phyloP scores from a whole-genome alignment of 2,888 invertebrate genomes.

The Acanthopleura granulata region DNA sequence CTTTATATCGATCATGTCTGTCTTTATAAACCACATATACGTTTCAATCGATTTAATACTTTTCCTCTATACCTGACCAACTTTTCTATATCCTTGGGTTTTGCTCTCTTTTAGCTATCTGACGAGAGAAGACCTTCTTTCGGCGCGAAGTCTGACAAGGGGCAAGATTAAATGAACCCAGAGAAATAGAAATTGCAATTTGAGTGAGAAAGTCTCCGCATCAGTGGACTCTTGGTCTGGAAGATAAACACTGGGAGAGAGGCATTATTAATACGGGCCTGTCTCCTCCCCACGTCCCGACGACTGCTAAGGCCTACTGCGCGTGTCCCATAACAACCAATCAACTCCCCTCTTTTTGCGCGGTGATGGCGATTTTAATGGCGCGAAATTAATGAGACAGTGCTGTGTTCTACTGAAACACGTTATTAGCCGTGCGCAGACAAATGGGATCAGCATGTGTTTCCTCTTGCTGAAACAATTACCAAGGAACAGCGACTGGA shows the following conservation, averaged over 20 bases:
- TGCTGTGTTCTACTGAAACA: constrained; percentile 5
- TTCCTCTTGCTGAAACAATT: constrained; percentile 20
- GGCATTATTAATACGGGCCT: constrained; percentile 2
- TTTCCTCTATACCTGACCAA: neutral
- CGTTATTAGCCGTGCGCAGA: constrained; percentile 12
- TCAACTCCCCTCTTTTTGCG: neutral
- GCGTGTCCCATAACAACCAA: constrained; percentile 15
- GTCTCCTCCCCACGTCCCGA: neutral
- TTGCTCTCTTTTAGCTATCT: neutral
- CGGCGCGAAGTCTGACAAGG: neutral
- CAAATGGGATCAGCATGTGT: constrained; percentile 18
- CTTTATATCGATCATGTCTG: neutral
- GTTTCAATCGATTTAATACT: constrained; percentile 16
- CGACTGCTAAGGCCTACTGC: neutral
- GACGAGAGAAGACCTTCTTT: neutral
- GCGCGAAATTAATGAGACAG: constrained; percentile 20
- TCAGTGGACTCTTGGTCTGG: neutral
- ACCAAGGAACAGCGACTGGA: neutral
- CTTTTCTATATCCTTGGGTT: neutral
- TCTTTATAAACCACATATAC: constrained; percentile 14
- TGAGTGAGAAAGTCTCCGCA: neutral
- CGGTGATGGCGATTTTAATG: constrained; percentile 3
- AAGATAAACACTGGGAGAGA: constrained; percentile 10
- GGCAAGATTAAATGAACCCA: neutral
- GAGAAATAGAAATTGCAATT: constrained; percentile 8